Conservation (phyloP, 1,140 invertebrate species). For the Acyrthosiphon pisum region DNA sequence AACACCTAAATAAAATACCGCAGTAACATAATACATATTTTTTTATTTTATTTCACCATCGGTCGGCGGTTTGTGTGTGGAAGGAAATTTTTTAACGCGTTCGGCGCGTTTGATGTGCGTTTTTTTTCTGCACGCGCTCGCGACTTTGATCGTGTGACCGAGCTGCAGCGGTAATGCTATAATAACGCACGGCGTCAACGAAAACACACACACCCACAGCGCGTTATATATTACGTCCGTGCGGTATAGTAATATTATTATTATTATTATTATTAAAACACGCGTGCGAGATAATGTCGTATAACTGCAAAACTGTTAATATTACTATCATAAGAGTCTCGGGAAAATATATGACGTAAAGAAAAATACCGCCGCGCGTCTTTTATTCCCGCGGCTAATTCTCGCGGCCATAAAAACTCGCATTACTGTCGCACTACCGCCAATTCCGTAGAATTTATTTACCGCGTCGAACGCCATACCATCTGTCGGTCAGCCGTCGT, state of each 20-base stretch:
- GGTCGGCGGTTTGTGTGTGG: background rate
- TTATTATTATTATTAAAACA: background rate
- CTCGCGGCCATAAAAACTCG: constrained; percentile 25
- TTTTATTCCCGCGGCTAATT: constrained; percentile 26
- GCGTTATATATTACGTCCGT: background rate
- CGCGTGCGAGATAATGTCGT: background rate
- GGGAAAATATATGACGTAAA: background rate
- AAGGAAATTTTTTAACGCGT: background rate
- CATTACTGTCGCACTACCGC: constrained; percentile 46
- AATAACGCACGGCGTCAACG: background rate
- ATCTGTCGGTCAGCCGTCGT: background rate
- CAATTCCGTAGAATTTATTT: constrained; percentile 27
- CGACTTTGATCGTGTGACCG: background rate
- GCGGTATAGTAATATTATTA: background rate
- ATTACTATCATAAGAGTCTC: background rate
- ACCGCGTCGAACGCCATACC: background rate
- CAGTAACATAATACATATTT: background rate
- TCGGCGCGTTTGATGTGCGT: constrained; percentile 23
- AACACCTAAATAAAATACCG: background rate
- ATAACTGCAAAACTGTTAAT: background rate
- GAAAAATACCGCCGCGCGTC: background rate
- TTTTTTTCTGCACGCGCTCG: constrained; percentile 8
- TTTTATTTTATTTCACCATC: background rate
- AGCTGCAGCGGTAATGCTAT: background rate
- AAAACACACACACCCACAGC: background rate